These are phyloP conservation scores for Amiota mariae DNA, from an alignment of 2,888 invertebrate genomes.

Conservation along the genomic window DNA sequence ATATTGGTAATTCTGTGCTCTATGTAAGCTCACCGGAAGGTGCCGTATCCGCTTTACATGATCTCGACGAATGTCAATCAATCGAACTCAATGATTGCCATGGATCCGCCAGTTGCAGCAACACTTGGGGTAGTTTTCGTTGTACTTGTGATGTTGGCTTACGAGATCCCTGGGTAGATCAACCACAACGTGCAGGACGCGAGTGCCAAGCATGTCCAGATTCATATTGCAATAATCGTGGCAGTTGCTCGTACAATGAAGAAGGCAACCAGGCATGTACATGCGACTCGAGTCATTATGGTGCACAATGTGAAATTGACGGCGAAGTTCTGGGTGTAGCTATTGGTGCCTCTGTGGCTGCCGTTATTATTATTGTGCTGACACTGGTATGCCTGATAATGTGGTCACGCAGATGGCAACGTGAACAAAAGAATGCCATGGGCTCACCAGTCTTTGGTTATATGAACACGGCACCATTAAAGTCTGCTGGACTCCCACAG, in stretches of 20 bases:
- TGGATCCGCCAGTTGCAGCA: constrained; percentile 83
- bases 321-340: constrained; percentile 94
- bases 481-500: constrained; percentile 78
- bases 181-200: constrained; percentile 81
- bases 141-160: constrained; percentile 84
- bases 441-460: constrained; percentile 91
- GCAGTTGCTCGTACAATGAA: constrained; percentile 85
- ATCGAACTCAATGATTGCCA: constrained; percentile 90
- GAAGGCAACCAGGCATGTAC: constrained; percentile 76
- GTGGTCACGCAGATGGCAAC: constrained; percentile 95
- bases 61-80: constrained; percentile 90
- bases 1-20: constrained; percentile 89
- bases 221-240: constrained; percentile 87
- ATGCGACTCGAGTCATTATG: constrained; percentile 88
- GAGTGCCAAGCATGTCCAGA: constrained; percentile 85
- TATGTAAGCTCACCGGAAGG: constrained; percentile 89
- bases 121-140: constrained; percentile 84
- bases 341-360: constrained; percentile 90
- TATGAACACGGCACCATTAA: constrained; percentile 84
- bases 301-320: constrained; percentile 90
- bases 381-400: constrained; percentile 90
- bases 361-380: constrained; percentile 89
- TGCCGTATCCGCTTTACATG: constrained; percentile 83
- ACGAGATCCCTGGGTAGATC: constrained; percentile 83
- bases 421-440: constrained; percentile 86